Conservation (phyloP, 2,797 vertebrate genomes). For the Kryptopterus vitreolus region DNA sequence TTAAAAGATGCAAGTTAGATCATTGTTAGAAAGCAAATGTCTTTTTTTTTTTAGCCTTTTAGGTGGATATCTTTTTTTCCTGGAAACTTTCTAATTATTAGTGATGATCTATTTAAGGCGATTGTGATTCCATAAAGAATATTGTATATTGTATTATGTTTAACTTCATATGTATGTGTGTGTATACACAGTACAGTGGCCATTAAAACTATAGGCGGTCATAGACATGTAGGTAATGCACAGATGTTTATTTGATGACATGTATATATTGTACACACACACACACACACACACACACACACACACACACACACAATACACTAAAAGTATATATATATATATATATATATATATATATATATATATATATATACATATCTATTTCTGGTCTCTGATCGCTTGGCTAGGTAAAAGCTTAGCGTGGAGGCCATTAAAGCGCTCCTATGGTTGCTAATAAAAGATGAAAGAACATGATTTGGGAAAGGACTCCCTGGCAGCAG, state of each 20-base stretch:
- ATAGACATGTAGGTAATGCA: not conserved
- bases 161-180: too few species aligned
- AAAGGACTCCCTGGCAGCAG: conserved; percentile 82
- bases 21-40: not conserved
- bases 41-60: not conserved
- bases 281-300: too few species aligned
- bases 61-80: too few species aligned
- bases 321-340: too few species aligned
- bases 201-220: not conserved
- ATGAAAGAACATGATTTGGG: conserved; percentile 91
- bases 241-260: not conserved
- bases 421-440: conserved; percentile 53
- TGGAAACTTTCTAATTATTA: too few species aligned
- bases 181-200: too few species aligned
- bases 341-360: too few species aligned
- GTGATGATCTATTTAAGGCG: not conserved
- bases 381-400: not conserved
- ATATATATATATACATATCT: too few species aligned
- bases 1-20: not conserved
- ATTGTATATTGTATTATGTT: not conserved
- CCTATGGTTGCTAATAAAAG: conserved; percentile 74
- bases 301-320: too few species aligned
- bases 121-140: too few species aligned
- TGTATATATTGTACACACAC: not conserved
- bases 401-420: conserved; percentile 38